Percentiles rank a stretch among this genome's conserved stretches.
Evolutionary conservation across 2,797 vertebrate genomes (phyloP).

Genomic region (Australoheros facetus): DNA sequence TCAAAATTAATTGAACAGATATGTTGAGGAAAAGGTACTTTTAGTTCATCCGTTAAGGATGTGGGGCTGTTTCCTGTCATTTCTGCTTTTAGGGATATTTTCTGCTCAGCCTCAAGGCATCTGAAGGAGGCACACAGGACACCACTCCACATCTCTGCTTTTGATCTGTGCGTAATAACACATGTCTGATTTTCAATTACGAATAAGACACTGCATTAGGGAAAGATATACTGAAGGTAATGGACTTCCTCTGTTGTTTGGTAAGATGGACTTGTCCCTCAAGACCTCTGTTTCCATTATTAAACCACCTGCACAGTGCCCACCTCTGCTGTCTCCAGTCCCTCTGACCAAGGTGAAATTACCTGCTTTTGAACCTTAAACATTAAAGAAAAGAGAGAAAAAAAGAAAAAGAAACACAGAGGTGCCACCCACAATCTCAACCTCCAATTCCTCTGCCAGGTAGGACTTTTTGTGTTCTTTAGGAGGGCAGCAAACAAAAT

Average conservation of each 20-base stretch:
- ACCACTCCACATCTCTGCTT: constrained; percentile 45
- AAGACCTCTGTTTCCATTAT: constrained; percentile 77
- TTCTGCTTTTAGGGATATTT: constrained; percentile 19
- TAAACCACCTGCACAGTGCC: constrained; percentile 67
- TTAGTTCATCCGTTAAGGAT: constrained; percentile 1
- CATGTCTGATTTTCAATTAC: constrained; percentile 77
- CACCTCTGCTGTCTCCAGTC: constrained; percentile 66
- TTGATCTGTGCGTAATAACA: constrained; percentile 54
- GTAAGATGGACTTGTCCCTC: constrained; percentile 68
- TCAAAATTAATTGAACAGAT: constrained; percentile 10
- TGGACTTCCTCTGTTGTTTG: constrained; percentile 80
- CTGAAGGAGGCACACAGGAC: constrained; percentile 33
- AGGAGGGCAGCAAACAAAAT: background rate
- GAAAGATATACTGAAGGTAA: constrained; percentile 74
- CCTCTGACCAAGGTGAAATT: constrained; percentile 67
- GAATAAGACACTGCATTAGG: constrained; percentile 71
- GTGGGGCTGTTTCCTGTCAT: constrained; percentile 4
- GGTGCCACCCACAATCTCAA: constrained; percentile 35
- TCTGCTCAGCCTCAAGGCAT: background rate
- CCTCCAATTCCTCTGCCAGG: constrained; percentile 54
- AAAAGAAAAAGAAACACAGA: constrained; percentile 37
- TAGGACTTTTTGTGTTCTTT: constrained; percentile 40
- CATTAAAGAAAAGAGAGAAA: background rate
- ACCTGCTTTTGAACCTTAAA: constrained; percentile 70
- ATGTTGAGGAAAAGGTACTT: background rate